Evolutionary conservation across 1,140 invertebrate species (phyloP).

Genomic region (Zaprionus tsacasi): DNA sequence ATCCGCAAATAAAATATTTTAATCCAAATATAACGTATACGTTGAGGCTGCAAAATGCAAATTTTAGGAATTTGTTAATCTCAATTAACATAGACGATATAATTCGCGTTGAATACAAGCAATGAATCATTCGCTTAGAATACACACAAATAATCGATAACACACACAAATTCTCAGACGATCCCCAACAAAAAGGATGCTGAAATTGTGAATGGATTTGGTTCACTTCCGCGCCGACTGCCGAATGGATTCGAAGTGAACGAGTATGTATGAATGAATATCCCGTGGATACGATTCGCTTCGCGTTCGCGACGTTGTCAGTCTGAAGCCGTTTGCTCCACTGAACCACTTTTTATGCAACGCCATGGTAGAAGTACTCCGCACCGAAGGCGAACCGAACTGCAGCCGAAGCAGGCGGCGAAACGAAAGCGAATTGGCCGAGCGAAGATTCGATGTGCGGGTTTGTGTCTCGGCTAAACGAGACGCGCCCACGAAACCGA

Average conservation of each 20-base stretch:
- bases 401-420: constrained; percentile 3
- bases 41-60: constrained; percentile 47
- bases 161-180: constrained; percentile 13
- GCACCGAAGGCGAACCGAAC: constrained; percentile 14
- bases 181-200: constrained; percentile 23
- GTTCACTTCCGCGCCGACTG: constrained; percentile 61
- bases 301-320: constrained; percentile 59
- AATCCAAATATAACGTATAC: constrained; percentile 44
- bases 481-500: constrained; percentile 19
- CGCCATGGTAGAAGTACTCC: constrained; percentile 68
- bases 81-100: constrained; percentile 17
- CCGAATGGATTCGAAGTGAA: neutral
- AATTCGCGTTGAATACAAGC: constrained; percentile 13
- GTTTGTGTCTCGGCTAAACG: constrained; percentile 42
- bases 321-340: constrained; percentile 81
- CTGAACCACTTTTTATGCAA: constrained; percentile 83
- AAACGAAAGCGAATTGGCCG: constrained; percentile 17
- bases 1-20: constrained; percentile 38
- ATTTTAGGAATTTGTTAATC: constrained; percentile 23
- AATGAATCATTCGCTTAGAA: constrained; percentile 17
- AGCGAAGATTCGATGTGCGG: constrained; percentile 20
- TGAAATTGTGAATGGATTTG: constrained; percentile 22
- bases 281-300: constrained; percentile 16
- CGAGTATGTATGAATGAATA: constrained; percentile 4
- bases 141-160: constrained; percentile 1